Conservation (phyloP, 1,140 invertebrate genomes). For the Lepidostoma basale region DNA sequence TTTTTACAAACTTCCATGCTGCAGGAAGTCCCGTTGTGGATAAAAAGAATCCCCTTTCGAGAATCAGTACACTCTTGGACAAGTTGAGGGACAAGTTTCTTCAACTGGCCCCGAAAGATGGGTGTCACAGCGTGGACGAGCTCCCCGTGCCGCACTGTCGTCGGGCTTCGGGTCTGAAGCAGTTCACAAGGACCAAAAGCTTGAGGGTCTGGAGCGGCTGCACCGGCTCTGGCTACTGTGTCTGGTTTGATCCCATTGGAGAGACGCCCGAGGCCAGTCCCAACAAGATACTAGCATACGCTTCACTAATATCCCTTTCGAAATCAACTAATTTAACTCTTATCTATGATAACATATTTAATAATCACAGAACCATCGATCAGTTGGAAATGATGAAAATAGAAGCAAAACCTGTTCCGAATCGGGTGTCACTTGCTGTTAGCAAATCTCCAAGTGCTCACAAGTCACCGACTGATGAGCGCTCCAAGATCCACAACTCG, state of each 20-base stretch:
- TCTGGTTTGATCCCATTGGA: constrained; percentile 41
- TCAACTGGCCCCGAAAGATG: constrained; percentile 27
- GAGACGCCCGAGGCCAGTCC: constrained; percentile 17
- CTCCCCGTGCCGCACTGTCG: constrained; percentile 33
- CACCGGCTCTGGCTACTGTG: constrained; percentile 38
- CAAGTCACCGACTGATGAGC: constrained; percentile 1
- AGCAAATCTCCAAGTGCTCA: constrained; percentile 21
- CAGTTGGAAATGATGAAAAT: constrained; percentile 19
- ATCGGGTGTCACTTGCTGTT: constrained; percentile 24
- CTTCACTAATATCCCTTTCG: constrained; percentile 10
- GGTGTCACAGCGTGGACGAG: constrained; percentile 37
- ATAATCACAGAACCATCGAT: constrained; percentile 18
- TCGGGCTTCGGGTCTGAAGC: constrained; percentile 25
- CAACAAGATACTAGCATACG: constrained; percentile 33
- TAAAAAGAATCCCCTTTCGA: constrained; percentile 27
- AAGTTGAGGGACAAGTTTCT: constrained; percentile 37
- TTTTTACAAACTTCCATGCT: constrained; percentile 42
- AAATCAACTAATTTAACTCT: constrained; percentile 21
- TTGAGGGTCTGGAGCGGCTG: constrained; percentile 43
- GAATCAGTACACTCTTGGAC: constrained; percentile 31
- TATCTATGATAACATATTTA: constrained; percentile 36
- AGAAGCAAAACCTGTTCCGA: constrained; percentile 33
- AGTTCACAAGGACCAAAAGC: constrained; percentile 34
- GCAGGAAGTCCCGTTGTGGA: constrained; percentile 24
- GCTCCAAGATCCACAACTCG: constrained; percentile 36